Evolutionary conservation across 2,888 invertebrate genomes (phyloP).

Genomic region (Agrypnus murinus): DNA sequence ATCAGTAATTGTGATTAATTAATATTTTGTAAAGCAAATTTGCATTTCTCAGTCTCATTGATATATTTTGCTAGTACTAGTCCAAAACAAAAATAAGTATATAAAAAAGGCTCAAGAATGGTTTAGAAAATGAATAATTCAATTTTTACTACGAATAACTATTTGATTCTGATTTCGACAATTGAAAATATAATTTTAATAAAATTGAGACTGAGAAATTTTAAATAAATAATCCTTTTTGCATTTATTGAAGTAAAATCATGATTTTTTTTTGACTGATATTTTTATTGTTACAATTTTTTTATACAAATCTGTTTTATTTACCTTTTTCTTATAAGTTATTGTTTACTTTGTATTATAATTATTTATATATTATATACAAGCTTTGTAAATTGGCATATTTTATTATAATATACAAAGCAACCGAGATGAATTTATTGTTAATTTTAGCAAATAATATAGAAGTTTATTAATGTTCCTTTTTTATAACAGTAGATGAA

Average conservation of each 20-base stretch:
- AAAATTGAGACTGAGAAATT: no score
- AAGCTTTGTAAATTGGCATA: slow-evolving; percentile 1
- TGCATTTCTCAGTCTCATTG: no score
- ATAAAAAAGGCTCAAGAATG: no score
- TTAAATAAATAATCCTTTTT: background rate
- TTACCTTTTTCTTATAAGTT: slow-evolving; percentile 5
- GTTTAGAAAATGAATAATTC: no score
- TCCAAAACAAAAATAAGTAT: no score
- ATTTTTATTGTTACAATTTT: slow-evolving; percentile 33
- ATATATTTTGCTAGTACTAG: no score
- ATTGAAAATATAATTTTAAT: no score
- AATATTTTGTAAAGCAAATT: background rate
- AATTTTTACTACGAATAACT: no score
- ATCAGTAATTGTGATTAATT: background rate
- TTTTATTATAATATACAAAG: slow-evolving; percentile 8
- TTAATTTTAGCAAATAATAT: background rate
- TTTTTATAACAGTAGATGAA: no score
- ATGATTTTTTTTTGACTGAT: slow-evolving; percentile 33
- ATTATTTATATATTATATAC: slow-evolving; percentile 12
- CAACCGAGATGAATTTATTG: slow-evolving; percentile 26
- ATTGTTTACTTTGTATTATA: slow-evolving; percentile 27
- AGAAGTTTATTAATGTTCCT: no score
- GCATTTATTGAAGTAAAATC: slow-evolving; percentile 8
- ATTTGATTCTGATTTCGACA: no score
- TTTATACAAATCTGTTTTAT: slow-evolving; percentile 1